These are phyloP conservation scores for Phenganax marumi DNA, from an alignment of 92 coral and sea anemone genomes.

Conservation along the genomic window DNA sequence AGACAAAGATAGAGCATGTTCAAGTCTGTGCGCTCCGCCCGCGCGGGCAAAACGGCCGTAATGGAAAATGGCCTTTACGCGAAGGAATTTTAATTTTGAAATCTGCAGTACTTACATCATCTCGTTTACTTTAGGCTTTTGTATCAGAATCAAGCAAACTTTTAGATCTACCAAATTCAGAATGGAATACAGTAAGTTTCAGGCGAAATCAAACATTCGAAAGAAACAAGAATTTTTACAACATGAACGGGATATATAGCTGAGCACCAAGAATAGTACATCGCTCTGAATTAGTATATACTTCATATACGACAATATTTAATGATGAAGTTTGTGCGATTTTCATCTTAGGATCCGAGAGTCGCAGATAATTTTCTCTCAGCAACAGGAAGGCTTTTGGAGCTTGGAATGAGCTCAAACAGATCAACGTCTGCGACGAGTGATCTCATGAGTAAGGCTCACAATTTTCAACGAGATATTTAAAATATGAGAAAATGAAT, in stretches of 20 bases:
- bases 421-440: not conserved
- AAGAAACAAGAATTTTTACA: not conserved
- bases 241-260: not conserved
- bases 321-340: not conserved
- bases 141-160: conserved; percentile 32
- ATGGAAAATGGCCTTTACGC: no score
- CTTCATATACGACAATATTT: not conserved
- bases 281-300: not conserved
- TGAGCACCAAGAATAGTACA: not conserved
- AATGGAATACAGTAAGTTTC: conserved; percentile 29
- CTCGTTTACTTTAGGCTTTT: conserved; percentile 9
- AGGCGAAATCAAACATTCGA: not conserved
- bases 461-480: not conserved
- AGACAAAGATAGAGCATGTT: no score
- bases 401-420: conserved; percentile 19
- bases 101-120: not conserved
- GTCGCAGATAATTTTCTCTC: conserved; percentile 44
- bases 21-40: no score
- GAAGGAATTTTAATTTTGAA: no score
- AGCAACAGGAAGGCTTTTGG: conserved; percentile 33
- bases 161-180: conserved; percentile 25
- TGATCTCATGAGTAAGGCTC: conserved; percentile 20
- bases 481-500: not conserved
- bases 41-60: no score
- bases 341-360: conserved; percentile 20